Base-by-base conservation (phyloP, 2,888 invertebrate genomes). In the Idaea straminata region DNA sequence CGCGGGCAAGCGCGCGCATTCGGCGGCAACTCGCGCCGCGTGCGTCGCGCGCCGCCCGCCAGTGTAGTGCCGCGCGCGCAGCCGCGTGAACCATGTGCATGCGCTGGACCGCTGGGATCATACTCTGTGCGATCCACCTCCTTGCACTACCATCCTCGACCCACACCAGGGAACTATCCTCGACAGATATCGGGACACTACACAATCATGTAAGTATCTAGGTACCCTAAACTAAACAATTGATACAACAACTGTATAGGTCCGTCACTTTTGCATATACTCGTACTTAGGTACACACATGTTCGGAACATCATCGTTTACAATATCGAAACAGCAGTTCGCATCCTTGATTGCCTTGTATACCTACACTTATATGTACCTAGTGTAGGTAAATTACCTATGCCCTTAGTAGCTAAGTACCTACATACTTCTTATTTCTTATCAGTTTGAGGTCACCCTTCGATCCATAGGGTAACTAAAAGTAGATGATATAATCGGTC, bases 141-240 rank as follows among this genome's bases (percentile, higher is more conserved):
- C 47, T 47, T 13, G 10, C 47, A 47, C 47, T 47, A 7, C 13
- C 47, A 85, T 88, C 87, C 85, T 87, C 88, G 88, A 87, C 87
- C 87, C 80, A 85, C 84, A 83, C 87, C 72, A 87, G 86, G 82
- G 82, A 89, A 74, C 80, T 90, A 69, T 80, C 77, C 16, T 15
- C 82, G 63, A 78, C 81, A 72, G 84, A 84, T 69, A 77, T 76
- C 68, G 78, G 81, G 73, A 73, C 77, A 68, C 75, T 81, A 66
- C 81, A 86, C 76, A 88, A 89, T 75, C 86, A 90, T 85, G 92
- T 92, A 75, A 91, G 91, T 91, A 78, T 72, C 65, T 66, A 64
- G 61, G 69, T 63, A 66, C 61, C 61, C 3, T 25, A 25, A 25
- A 25, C 25, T 25, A 25, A 25, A 25, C 25, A 25, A 25, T 25